Percentiles rank a stretch among this genome's conserved stretches.
phyloP scores from a whole-genome alignment of 2,888 invertebrate genomes.

The Scrobipalpa atriplicella region DNA sequence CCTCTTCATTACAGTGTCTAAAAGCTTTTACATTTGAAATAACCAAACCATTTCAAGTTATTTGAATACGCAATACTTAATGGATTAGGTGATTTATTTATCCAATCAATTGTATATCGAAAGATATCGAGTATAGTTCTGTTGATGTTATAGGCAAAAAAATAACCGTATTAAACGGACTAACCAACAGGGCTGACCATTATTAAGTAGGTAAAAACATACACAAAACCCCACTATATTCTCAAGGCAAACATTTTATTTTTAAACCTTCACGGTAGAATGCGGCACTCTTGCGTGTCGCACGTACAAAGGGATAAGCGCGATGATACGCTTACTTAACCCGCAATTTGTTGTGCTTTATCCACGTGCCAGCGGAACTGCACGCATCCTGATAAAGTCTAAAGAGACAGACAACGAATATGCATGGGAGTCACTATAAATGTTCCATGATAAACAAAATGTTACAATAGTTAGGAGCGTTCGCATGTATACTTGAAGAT shows the following conservation, averaged over 20 bases:
- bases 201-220: too few relatives aligned
- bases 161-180: too few relatives aligned
- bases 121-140: too few relatives aligned
- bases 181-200: too few relatives aligned
- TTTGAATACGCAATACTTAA: not conserved
- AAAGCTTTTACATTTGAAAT: slow-evolving; percentile 13
- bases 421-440: slow-evolving; percentile 7
- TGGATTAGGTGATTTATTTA: too few relatives aligned
- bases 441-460: slow-evolving; percentile 5
- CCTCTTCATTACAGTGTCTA: not conserved
- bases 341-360: slow-evolving; percentile 49
- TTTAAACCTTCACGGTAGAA: slow-evolving; percentile 40
- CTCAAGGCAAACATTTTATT: not conserved
- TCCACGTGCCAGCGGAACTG: slow-evolving; percentile 36
- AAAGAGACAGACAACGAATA: slow-evolving; percentile 8
- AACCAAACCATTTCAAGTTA: not conserved
- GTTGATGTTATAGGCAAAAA: too few relatives aligned
- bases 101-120: too few relatives aligned
- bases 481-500: too few relatives aligned
- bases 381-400: slow-evolving; percentile 29
- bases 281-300: slow-evolving; percentile 46
- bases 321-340: slow-evolving; percentile 49
- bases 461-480: not conserved
- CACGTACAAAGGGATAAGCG: slow-evolving; percentile 46
- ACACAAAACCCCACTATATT: not conserved